Evolutionary conservation across 1,140 invertebrate genomes (phyloP).

Genomic region (Halesus radiatus): DNA sequence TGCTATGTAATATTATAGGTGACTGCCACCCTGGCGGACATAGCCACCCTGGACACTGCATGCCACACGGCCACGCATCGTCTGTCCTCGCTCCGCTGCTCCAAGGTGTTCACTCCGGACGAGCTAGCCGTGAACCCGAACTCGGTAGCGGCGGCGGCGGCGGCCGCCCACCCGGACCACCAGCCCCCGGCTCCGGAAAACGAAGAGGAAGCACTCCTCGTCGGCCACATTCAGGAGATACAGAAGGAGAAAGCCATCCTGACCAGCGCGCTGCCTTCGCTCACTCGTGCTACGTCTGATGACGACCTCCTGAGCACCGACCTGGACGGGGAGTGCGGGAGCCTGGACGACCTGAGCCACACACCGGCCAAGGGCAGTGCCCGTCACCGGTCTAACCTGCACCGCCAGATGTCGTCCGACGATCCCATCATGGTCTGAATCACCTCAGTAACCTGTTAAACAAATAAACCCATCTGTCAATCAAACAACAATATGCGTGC

Average conservation of each 20-base stretch:
- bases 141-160: conserved; percentile 60
- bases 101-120: conserved; percentile 79
- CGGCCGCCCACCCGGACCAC: too few species aligned
- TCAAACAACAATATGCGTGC: too few species aligned
- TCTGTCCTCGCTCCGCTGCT: conserved; percentile 80
- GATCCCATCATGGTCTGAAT: conserved; percentile 69
- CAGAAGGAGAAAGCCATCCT: conserved; percentile 87
- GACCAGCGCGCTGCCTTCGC: conserved; percentile 83
- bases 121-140: conserved; percentile 68
- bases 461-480: too few species aligned
- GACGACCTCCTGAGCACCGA: conserved; percentile 83
- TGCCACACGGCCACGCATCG: conserved; percentile 83
- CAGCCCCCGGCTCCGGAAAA: conserved; percentile 64
- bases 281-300: conserved; percentile 84
- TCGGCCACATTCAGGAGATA: conserved; percentile 81
- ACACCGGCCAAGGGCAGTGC: conserved; percentile 56
- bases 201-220: conserved; percentile 80
- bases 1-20: conserved; percentile 70
- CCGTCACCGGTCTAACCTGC: conserved; percentile 59
- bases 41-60: conserved; percentile 88
- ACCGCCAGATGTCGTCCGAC: conserved; percentile 67
- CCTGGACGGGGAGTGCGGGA: conserved; percentile 78
- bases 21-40: conserved; percentile 85
- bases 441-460: too few species aligned
- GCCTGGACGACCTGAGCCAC: conserved; percentile 74